phyloP scores from a whole-genome alignment of 2,797 vertebrate genomes.

The Protosalanx chinensis region DNA sequence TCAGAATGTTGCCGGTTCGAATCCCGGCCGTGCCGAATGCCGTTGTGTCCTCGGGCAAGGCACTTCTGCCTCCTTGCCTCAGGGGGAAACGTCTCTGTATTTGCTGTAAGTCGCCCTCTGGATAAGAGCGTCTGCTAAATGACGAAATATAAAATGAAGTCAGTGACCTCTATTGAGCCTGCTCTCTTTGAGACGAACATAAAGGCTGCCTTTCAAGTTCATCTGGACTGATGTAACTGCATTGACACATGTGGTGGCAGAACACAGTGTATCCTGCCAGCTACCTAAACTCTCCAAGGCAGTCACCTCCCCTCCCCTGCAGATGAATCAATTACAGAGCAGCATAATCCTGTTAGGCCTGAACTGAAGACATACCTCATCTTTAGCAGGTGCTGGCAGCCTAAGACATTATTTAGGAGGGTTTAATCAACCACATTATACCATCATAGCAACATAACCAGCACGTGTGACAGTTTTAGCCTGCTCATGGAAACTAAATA shows the following conservation, averaged over 20 bases:
- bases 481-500: too few species aligned
- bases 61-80: too few species aligned
- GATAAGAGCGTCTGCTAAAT: too few species aligned
- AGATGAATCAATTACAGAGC: constrained; percentile 96
- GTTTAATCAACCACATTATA: constrained; percentile 83
- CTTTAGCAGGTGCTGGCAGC: constrained; percentile 86
- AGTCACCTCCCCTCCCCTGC: constrained; percentile 82
- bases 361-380: constrained; percentile 91
- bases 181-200: constrained; percentile 85
- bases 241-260: constrained; percentile 92
- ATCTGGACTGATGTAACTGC: constrained; percentile 92
- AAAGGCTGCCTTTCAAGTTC: constrained; percentile 86
- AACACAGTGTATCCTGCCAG: constrained; percentile 84
- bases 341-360: constrained; percentile 95
- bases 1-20: too few species aligned
- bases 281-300: constrained; percentile 91
- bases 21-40: too few species aligned
- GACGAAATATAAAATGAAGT: constrained; percentile 38
- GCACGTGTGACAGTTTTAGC: neutral
- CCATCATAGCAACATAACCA: constrained; percentile 37
- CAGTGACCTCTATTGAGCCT: constrained; percentile 88
- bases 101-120: too few species aligned
- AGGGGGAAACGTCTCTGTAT: too few species aligned
- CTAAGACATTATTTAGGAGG: constrained; percentile 83
- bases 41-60: too few species aligned